These are phyloP conservation scores for Calephelis virginiensis DNA, from an alignment of 1,140 invertebrate genomes.

Conservation along the genomic window DNA sequence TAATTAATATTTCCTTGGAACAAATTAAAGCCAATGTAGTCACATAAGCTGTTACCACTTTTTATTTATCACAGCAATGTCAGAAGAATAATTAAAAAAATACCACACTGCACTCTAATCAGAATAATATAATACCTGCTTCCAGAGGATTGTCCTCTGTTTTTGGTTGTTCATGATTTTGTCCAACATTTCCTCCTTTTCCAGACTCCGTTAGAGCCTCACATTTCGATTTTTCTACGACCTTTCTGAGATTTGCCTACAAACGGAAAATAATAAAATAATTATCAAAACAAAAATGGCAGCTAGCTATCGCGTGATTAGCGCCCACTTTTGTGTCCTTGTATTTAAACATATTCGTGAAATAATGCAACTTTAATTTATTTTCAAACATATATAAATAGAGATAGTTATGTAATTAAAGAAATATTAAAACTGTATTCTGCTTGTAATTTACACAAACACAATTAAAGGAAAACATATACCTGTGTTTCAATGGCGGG, in stretches of 20 bases:
- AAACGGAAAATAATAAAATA: constrained; percentile 39
- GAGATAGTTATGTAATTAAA: not conserved
- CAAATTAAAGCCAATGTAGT: not conserved
- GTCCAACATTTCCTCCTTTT: constrained; percentile 33
- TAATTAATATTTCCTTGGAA: not conserved
- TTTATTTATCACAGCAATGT: not conserved
- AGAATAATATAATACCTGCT: constrained; percentile 40
- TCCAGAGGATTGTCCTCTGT: constrained; percentile 51
- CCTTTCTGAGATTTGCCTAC: constrained; percentile 41
- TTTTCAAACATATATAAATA: not conserved
- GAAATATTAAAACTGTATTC: not conserved
- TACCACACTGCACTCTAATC: not conserved
- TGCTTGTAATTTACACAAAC: constrained; percentile 16
- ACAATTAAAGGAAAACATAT: constrained; percentile 46
- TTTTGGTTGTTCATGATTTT: constrained; percentile 54
- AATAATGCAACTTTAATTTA: not conserved
- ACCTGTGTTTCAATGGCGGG: constrained; percentile 52
- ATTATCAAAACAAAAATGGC: constrained; percentile 47
- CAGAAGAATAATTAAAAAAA: constrained; percentile 4
- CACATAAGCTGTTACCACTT: not conserved
- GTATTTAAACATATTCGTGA: constrained; percentile 7
- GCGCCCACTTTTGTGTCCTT: constrained; percentile 21
- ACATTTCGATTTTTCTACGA: constrained; percentile 27
- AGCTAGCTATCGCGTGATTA: constrained; percentile 29
- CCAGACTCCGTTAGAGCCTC: constrained; percentile 37